Conservation (phyloP, 2,888 invertebrate genomes). For the Drepanosiphum platanoidis region DNA sequence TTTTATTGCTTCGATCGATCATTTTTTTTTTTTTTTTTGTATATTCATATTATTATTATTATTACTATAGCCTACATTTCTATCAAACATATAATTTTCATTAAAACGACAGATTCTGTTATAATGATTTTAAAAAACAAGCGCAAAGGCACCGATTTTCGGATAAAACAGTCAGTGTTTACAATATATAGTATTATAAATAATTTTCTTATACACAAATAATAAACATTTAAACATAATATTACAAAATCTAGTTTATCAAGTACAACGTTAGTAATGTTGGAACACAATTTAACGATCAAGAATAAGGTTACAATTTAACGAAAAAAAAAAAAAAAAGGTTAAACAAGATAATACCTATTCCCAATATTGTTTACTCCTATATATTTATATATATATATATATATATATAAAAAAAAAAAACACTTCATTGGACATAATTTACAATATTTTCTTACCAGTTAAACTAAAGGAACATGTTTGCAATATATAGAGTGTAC, state of each 20-base stretch:
- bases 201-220: slow-evolving; percentile 51
- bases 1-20: slow-evolving; percentile 53
- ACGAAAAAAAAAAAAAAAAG: slow-evolving; percentile 56
- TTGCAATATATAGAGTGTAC: slow-evolving; percentile 53
- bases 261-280: slow-evolving; percentile 62
- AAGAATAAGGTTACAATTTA: slow-evolving; percentile 55
- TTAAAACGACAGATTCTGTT: slow-evolving; percentile 49
- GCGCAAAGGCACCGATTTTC: slow-evolving; percentile 61
- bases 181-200: slow-evolving; percentile 58
- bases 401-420: slow-evolving; percentile 51
- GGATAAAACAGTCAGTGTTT: slow-evolving; percentile 60
- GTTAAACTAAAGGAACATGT: slow-evolving; percentile 61
- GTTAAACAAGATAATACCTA: slow-evolving; percentile 62
- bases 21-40: slow-evolving; percentile 29
- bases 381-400: no score
- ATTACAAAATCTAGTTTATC: slow-evolving; percentile 60
- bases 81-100: slow-evolving; percentile 42
- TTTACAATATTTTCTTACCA: slow-evolving; percentile 60
- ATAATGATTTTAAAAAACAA: slow-evolving; percentile 53
- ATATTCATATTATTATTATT: no score
- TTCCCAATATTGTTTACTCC: slow-evolving; percentile 53
- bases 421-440: slow-evolving; percentile 45
- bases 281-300: slow-evolving; percentile 61
- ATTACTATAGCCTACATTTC: slow-evolving; percentile 59
- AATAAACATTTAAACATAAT: slow-evolving; percentile 56